These are phyloP conservation scores for Congeria kusceri DNA, from an alignment of 2,888 invertebrate species.

Conservation along the genomic window DNA sequence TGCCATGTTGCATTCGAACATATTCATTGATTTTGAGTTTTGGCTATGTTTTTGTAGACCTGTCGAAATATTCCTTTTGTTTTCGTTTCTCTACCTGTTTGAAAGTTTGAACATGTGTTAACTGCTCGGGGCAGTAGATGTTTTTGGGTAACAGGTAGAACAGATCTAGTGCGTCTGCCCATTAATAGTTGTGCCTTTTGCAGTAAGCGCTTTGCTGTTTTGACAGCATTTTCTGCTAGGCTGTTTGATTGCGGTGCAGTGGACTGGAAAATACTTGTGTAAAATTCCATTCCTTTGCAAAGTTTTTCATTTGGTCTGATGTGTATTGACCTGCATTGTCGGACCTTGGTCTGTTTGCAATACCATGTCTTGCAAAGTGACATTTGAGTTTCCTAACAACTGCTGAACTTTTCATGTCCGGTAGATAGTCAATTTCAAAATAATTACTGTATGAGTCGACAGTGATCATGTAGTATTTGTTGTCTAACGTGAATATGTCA, in stretches of 20 bases:
- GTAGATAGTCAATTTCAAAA: slow-evolving; percentile 56
- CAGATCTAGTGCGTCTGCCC: slow-evolving; percentile 37
- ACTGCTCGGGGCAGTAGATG: slow-evolving; percentile 2
- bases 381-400: slow-evolving; percentile 58
- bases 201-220: slow-evolving; percentile 58
- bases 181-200: slow-evolving; percentile 52
- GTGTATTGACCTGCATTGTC: slow-evolving; percentile 63
- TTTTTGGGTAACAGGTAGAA: slow-evolving; percentile 20
- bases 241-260: slow-evolving; percentile 61
- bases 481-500: slow-evolving; percentile 60
- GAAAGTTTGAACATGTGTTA: neutral
- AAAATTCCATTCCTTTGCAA: slow-evolving; percentile 51
- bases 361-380: slow-evolving; percentile 49
- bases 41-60: neutral
- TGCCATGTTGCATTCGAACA: slow-evolving; percentile 2
- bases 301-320: slow-evolving; percentile 24
- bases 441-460: slow-evolving; percentile 62
- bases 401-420: slow-evolving; percentile 35
- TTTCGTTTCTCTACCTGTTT: neutral
- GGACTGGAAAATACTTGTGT: slow-evolving; percentile 54
- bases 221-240: slow-evolving; percentile 62
- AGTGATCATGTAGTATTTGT: slow-evolving; percentile 56
- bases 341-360: neutral
- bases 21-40: neutral
- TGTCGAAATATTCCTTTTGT: slow-evolving; percentile 9